A percentile compares a stretch with the other conserved stretches of the same genome.
Evolutionary conservation across 2,888 invertebrate genomes (phyloP).

Genomic region (Drosophila helvetica): DNA sequence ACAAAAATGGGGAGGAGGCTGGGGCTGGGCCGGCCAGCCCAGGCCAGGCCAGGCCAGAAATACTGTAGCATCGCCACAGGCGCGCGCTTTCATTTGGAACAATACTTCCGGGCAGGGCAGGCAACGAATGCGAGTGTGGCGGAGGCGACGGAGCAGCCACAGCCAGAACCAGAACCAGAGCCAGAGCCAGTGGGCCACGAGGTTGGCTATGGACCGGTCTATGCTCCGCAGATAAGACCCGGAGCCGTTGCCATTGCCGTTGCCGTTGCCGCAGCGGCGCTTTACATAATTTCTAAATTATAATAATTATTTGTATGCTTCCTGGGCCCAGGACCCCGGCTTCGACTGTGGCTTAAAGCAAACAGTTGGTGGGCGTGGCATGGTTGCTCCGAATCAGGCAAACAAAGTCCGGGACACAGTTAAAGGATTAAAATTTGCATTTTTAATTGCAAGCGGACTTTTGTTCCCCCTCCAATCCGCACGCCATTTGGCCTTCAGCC

Average conservation of each 20-base stretch:
- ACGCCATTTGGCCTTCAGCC: background rate
- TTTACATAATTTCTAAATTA: conserved; percentile 81
- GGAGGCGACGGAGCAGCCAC: background rate
- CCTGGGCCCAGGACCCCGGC: conserved; percentile 51
- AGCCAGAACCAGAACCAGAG: no score
- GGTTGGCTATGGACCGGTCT: conserved; percentile 6
- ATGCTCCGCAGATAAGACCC: conserved; percentile 62
- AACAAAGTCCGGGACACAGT: conserved; percentile 36
- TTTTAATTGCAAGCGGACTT: conserved; percentile 69
- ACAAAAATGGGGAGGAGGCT: conserved; percentile 43
- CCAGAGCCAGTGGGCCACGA: background rate
- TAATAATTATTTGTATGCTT: conserved; percentile 81
- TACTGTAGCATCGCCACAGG: conserved; percentile 76
- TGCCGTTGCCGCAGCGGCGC: conserved; percentile 66
- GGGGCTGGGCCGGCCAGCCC: background rate
- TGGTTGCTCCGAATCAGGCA: conserved; percentile 1
- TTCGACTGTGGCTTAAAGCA: conserved; percentile 42
- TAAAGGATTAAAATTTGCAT: conserved; percentile 79
- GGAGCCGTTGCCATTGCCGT: conserved; percentile 1
- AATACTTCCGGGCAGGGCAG: conserved; percentile 74
- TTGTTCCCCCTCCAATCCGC: conserved; percentile 2
- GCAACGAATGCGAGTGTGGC: conserved; percentile 44
- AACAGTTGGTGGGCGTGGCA: conserved; percentile 23
- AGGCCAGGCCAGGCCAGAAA: conserved; percentile 33
- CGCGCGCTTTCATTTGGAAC: conserved; percentile 77